A percentile compares a stretch with the other conserved stretches of the same genome.
phyloP scores from a whole-genome alignment of 1,140 invertebrate species.

The Neotoxoptera formosana region DNA sequence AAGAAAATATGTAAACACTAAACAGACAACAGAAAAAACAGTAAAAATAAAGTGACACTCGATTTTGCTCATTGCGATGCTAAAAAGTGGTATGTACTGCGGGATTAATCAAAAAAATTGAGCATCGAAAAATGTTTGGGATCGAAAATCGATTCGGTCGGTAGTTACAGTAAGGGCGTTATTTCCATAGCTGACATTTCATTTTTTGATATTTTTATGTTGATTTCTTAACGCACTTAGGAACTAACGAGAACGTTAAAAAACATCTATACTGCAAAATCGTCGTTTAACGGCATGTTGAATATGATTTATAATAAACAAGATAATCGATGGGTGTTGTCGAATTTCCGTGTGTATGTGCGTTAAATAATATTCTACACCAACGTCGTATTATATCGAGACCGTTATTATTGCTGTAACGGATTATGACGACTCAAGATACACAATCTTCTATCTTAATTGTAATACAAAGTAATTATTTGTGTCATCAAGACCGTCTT shows the following conservation, averaged over 20 bases:
- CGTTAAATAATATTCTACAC: background rate
- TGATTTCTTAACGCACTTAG: background rate
- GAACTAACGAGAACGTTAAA: background rate
- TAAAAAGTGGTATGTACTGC: background rate
- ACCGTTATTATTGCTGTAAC: background rate
- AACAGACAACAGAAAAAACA: background rate
- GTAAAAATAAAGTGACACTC: background rate
- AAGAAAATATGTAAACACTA: background rate
- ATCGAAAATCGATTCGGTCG: background rate
- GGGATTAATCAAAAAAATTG: background rate
- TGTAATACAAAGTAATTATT: background rate
- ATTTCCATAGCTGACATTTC: background rate
- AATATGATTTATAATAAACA: background rate
- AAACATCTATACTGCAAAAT: background rate
- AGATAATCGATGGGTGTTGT: background rate
- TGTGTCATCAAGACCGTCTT: background rate
- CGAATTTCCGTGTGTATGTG: background rate
- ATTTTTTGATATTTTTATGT: background rate
- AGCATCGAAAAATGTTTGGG: background rate
- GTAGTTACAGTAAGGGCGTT: background rate
- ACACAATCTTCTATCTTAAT: background rate
- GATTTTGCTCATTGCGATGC: background rate
- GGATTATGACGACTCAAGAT: background rate
- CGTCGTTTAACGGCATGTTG: background rate
- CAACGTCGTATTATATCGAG: background rate